Evolutionary conservation across 2,113 vertebrate genomes (phyloP).

Genomic region (Serinus canaria): DNA sequence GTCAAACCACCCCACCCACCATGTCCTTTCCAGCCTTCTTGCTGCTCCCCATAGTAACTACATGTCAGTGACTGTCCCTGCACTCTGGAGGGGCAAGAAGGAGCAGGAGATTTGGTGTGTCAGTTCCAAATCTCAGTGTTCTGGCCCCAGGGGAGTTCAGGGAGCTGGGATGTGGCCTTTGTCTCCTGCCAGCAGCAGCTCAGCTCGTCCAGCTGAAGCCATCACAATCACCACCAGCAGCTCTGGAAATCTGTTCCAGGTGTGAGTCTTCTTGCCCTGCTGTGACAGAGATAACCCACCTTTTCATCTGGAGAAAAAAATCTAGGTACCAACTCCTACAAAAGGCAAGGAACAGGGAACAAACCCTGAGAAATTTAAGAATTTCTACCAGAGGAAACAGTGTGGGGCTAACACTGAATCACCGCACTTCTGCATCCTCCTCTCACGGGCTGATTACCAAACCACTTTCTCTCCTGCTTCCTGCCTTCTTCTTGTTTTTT

Average conservation of each 20-base stretch:
- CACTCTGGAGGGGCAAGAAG: neutral
- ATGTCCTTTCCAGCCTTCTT: neutral
- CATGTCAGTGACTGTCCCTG: neutral
- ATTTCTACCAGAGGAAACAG: neutral
- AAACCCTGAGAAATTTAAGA: neutral
- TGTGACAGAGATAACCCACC: neutral
- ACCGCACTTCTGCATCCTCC: neutral
- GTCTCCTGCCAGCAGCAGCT: neutral
- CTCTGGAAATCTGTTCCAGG: neutral
- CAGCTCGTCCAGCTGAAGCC: neutral
- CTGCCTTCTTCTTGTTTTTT: neutral
- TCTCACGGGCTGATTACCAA: neutral
- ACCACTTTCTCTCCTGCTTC: slow-evolving; percentile 14
- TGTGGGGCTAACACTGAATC: neutral
- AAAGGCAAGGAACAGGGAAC: neutral
- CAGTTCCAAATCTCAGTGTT: neutral
- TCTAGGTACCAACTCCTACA: neutral
- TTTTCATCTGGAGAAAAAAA: neutral
- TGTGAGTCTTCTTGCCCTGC: neutral
- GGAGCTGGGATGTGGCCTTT: neutral
- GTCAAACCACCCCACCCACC: neutral
- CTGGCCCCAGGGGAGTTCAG: neutral
- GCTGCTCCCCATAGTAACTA: neutral
- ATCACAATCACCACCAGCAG: neutral
- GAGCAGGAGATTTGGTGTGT: neutral